A percentile compares a stretch with the other conserved stretches of the same genome.
Evolutionary conservation across 2,888 invertebrate genomes (phyloP).

Genomic region (Tinea pellionella): DNA sequence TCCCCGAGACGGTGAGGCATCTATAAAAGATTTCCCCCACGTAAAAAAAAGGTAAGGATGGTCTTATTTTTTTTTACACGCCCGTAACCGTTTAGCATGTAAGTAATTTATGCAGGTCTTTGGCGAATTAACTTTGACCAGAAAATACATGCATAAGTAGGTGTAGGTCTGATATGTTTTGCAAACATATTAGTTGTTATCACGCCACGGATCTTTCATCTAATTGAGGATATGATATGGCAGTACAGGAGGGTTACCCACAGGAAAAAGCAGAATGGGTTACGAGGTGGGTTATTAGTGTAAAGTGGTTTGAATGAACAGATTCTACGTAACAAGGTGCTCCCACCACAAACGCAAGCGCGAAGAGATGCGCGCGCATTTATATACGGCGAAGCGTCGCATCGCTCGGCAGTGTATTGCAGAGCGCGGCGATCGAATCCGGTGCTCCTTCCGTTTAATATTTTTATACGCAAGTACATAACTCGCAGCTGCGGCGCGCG

Average conservation of each 20-base stretch:
- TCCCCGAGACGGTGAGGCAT: too few relatives aligned
- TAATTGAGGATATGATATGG: neutral
- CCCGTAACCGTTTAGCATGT: too few relatives aligned
- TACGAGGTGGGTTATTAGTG: neutral
- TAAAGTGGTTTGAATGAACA: conserved; percentile 9
- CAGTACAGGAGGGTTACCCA: neutral
- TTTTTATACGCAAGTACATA: neutral
- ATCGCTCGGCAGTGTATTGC: conserved; percentile 52
- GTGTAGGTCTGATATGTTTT: neutral
- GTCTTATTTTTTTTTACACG: too few relatives aligned
- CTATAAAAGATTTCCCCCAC: too few relatives aligned
- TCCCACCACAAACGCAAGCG: conserved; percentile 37
- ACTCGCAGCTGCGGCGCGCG: neutral
- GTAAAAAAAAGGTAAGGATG: too few relatives aligned
- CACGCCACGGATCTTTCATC: neutral
- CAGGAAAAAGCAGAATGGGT: conserved; percentile 1
- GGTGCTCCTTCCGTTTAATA: conserved; percentile 17
- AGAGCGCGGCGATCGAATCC: conserved; percentile 36
- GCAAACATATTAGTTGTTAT: too few relatives aligned
- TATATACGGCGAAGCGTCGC: conserved; percentile 38
- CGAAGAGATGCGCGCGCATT: conserved; percentile 61
- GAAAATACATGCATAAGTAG: neutral
- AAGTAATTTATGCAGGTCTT: neutral
- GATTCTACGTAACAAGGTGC: conserved; percentile 2
- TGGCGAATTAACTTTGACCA: neutral